Conservation (phyloP, 2,888 invertebrate species). For the Rhamnusium bicolor region DNA sequence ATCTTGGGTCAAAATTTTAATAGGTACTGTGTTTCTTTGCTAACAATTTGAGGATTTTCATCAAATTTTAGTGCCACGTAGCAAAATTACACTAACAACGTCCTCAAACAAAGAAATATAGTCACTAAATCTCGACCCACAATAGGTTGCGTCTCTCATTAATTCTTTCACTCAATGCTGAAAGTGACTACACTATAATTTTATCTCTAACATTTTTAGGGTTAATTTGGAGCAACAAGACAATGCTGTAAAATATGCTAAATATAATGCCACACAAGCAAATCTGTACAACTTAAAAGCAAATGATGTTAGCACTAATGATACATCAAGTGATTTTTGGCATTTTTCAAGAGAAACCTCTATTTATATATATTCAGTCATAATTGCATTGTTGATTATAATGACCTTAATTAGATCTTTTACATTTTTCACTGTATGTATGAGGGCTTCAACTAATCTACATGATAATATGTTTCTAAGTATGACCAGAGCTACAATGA, state of each 20-base stretch:
- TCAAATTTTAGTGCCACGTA: too few species aligned
- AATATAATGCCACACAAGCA: slow-evolving; percentile 6
- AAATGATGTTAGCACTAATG: neutral
- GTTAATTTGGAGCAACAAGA: slow-evolving; percentile 63
- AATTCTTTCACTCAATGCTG: too few species aligned
- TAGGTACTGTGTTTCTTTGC: too few species aligned
- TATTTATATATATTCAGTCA: slow-evolving; percentile 67
- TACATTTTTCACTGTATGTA: slow-evolving; percentile 74
- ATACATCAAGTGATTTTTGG: slow-evolving; percentile 59
- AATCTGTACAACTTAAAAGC: neutral
- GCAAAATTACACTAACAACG: too few species aligned
- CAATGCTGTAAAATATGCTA: slow-evolving; percentile 25
- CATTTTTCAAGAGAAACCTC: slow-evolving; percentile 65
- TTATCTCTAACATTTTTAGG: slow-evolving; percentile 51
- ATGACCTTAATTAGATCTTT: slow-evolving; percentile 71
- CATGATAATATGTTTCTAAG: slow-evolving; percentile 73
- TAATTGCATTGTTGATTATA: slow-evolving; percentile 70
- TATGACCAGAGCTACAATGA: slow-evolving; percentile 76
- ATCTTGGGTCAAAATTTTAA: too few species aligned
- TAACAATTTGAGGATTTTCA: too few species aligned
- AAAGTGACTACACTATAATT: neutral
- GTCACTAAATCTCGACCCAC: too few species aligned
- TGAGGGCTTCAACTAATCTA: slow-evolving; percentile 73
- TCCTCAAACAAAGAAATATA: too few species aligned
- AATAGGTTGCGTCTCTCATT: too few species aligned